phyloP scores from a whole-genome alignment of 2,113 vertebrate genomes.

The Plectropomus leopardus region DNA sequence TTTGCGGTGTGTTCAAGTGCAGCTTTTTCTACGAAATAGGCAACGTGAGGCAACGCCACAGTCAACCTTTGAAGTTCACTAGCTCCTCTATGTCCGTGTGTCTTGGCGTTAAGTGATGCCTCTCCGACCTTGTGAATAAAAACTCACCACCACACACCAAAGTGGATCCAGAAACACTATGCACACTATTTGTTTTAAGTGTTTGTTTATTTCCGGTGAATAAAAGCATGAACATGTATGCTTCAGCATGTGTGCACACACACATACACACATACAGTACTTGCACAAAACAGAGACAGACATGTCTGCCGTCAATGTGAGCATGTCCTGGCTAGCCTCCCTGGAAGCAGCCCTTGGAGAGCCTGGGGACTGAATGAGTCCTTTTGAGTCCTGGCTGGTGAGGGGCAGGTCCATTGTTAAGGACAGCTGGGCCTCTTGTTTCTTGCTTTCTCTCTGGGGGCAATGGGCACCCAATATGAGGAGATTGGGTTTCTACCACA shows the following conservation, averaged over 20 bases:
- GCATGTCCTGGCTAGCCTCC: constrained; percentile 74
- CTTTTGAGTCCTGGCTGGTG: constrained; percentile 79
- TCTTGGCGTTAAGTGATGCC: no score
- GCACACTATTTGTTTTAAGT: no score
- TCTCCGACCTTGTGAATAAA: background rate
- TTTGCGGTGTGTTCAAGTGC: no score
- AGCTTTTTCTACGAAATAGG: no score
- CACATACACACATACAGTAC: constrained; percentile 21
- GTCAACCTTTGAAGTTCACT: no score
- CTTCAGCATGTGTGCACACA: background rate
- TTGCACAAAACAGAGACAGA: constrained; percentile 45
- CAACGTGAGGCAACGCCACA: no score
- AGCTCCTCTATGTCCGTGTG: no score
- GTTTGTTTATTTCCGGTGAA: background rate
- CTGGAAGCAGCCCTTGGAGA: constrained; percentile 68
- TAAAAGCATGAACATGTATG: background rate
- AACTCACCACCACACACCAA: background rate
- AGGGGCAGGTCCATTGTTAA: constrained; percentile 83
- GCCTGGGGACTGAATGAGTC: constrained; percentile 78
- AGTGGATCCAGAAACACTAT: background rate
- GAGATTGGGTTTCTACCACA: constrained; percentile 82
- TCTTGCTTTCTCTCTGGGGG: constrained; percentile 80
- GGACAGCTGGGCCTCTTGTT: constrained; percentile 87
- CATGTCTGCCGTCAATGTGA: constrained; percentile 63
- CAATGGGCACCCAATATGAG: constrained; percentile 81